Evolutionary conservation across 2,113 vertebrate species (phyloP).

Genomic region (Chaetura pelagica): DNA sequence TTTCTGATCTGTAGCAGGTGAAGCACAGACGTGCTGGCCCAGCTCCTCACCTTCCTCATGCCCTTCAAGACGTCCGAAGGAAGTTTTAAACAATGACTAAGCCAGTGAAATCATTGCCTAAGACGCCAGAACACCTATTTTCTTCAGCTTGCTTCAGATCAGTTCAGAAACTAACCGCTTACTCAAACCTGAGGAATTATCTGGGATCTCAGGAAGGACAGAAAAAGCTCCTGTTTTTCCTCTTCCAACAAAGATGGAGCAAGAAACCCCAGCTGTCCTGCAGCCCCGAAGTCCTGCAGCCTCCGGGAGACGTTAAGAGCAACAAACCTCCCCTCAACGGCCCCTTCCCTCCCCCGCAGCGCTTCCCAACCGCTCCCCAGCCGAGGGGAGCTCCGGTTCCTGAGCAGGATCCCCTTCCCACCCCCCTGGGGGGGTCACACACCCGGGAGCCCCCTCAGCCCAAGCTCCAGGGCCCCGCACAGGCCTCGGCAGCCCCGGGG

Average conservation of each 20-base stretch:
- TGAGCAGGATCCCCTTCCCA: too few species aligned
- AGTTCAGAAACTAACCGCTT: too few species aligned
- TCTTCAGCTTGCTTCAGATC: not conserved
- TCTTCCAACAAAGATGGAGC: not conserved
- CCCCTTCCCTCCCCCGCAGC: not conserved
- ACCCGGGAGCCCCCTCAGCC: too few species aligned
- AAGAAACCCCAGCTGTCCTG: rapidly evolving
- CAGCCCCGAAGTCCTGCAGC: rapidly evolving
- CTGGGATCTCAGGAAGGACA: rapidly evolving
- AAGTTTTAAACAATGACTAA: not conserved
- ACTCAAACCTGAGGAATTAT: rapidly evolving
- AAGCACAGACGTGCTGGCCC: rapidly evolving
- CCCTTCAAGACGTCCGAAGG: not conserved
- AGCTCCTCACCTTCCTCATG: not conserved
- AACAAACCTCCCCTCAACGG: too few species aligned
- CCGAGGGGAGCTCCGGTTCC: too few species aligned
- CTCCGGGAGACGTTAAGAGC: rapidly evolving
- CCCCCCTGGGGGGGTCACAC: too few species aligned
- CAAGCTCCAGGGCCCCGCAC: too few species aligned
- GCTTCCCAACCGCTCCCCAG: not conserved
- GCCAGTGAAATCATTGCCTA: rapidly evolving
- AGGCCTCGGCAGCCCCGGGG: not conserved
- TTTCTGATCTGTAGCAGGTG: not conserved
- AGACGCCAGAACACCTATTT: rapidly evolving
- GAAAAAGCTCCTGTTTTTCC: rapidly evolving